These are phyloP conservation scores for Solenopsis invicta DNA, from an alignment of 1,140 invertebrate species.

Conservation along the genomic window DNA sequence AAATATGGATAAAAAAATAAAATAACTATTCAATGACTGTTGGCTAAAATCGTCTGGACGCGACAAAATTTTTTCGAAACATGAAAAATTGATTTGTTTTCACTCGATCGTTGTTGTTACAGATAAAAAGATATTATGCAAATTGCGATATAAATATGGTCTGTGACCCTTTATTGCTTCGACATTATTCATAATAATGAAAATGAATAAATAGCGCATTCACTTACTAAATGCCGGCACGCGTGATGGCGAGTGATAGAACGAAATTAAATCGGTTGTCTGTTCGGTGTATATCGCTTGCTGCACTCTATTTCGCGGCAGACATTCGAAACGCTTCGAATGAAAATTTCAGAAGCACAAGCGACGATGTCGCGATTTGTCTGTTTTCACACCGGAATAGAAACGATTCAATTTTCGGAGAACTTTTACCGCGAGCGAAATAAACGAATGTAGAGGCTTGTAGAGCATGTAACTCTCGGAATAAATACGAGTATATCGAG, in stretches of 20 bases:
- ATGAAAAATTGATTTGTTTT: neutral
- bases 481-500: no score
- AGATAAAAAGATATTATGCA: conserved; percentile 39
- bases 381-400: neutral
- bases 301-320: conserved; percentile 24
- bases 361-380: conserved; percentile 9
- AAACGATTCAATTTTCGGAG: conserved; percentile 9
- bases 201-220: conserved; percentile 45
- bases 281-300: conserved; percentile 3
- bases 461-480: neutral
- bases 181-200: conserved; percentile 46
- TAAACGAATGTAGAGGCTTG: neutral
- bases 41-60: no score
- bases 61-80: neutral
- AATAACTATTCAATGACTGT: no score
- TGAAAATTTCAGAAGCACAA: conserved; percentile 44
- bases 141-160: neutral
- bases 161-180: neutral
- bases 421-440: neutral
- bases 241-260: neutral
- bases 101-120: neutral
- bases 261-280: conserved; percentile 48
- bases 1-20: no score
- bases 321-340: conserved; percentile 39
- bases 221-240: conserved; percentile 5